Conservation (phyloP, 2,888 invertebrate genomes). For the Synanthedon andrenaeformis region DNA sequence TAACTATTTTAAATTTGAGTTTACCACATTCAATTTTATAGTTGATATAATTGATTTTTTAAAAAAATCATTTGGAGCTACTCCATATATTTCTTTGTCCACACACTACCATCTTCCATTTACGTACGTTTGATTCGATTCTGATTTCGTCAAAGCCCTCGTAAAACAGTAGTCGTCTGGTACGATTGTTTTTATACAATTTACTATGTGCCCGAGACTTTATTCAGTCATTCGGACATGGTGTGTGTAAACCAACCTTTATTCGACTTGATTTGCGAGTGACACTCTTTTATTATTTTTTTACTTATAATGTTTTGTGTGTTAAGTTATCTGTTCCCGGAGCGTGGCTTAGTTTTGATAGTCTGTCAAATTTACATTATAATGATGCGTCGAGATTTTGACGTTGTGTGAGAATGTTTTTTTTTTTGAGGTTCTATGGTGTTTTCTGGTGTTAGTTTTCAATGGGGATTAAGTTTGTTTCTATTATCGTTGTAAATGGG, state of each 20-base stretch:
- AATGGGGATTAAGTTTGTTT: slow-evolving; percentile 11
- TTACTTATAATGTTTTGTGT: slow-evolving; percentile 40
- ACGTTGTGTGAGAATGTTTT: slow-evolving; percentile 43
- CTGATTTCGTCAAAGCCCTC: slow-evolving; percentile 64
- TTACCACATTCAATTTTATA: too few relatives aligned
- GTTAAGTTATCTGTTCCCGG: slow-evolving; percentile 42
- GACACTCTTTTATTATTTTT: slow-evolving; percentile 44
- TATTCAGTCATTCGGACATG: slow-evolving; percentile 47
- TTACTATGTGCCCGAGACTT: slow-evolving; percentile 39
- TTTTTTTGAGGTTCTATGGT: slow-evolving; percentile 9
- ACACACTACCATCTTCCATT: slow-evolving; percentile 51
- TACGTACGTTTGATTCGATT: slow-evolving; percentile 60
- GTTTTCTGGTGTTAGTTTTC: slow-evolving; percentile 7
- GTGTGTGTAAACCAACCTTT: slow-evolving; percentile 36
- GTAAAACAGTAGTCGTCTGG: slow-evolving; percentile 54
- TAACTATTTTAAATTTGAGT: too few relatives aligned
- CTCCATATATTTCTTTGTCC: slow-evolving; percentile 25
- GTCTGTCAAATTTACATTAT: slow-evolving; percentile 64
- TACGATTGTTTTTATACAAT: slow-evolving; percentile 67
- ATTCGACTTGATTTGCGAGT: slow-evolving; percentile 61
- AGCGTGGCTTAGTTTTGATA: slow-evolving; percentile 61
- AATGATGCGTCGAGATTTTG: slow-evolving; percentile 30
- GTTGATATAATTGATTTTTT: too few relatives aligned
- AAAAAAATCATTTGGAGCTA: not conserved
- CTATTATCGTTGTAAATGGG: slow-evolving; percentile 7